Conservation (phyloP, 2,888 invertebrate genomes). For the Agriopis leucophaearia region DNA sequence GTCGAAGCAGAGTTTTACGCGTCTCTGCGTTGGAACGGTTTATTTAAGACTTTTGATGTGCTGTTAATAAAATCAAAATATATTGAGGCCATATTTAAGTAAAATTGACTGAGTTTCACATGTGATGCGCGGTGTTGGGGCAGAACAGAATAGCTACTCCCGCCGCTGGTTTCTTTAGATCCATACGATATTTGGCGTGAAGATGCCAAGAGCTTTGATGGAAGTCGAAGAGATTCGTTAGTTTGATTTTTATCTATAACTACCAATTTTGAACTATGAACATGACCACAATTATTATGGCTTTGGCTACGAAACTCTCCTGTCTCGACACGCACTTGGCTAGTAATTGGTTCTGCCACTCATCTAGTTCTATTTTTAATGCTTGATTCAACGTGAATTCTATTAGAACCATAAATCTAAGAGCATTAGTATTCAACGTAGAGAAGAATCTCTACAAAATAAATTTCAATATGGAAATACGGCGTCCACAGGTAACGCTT, state of each 20-base stretch:
- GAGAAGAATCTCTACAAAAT: constrained; percentile 2
- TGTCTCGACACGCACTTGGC: too few relatives aligned
- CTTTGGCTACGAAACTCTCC: too few relatives aligned
- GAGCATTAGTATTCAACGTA: neutral
- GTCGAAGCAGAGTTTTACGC: constrained; percentile 23
- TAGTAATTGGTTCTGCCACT: too few relatives aligned
- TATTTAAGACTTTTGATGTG: constrained; percentile 19
- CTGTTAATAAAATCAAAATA: constrained; percentile 9
- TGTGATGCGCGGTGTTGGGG: neutral
- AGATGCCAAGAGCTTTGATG: too few relatives aligned
- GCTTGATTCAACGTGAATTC: neutral
- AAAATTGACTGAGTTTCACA: constrained; percentile 3
- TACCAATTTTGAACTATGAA: too few relatives aligned
- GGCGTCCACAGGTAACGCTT: constrained; percentile 1
- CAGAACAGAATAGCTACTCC: neutral
- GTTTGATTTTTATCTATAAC: too few relatives aligned
- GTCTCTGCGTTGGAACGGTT: constrained; percentile 16
- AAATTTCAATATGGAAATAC: constrained; percentile 19
- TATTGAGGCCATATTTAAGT: neutral
- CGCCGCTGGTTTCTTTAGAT: too few relatives aligned
- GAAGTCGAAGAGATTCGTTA: too few relatives aligned
- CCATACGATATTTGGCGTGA: too few relatives aligned
- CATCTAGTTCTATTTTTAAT: too few relatives aligned
- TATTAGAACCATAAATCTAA: neutral
- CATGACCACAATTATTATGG: too few relatives aligned